These are phyloP conservation scores for Fistularia tabacaria DNA, from an alignment of 2,797 vertebrate genomes.

Conservation along the genomic window DNA sequence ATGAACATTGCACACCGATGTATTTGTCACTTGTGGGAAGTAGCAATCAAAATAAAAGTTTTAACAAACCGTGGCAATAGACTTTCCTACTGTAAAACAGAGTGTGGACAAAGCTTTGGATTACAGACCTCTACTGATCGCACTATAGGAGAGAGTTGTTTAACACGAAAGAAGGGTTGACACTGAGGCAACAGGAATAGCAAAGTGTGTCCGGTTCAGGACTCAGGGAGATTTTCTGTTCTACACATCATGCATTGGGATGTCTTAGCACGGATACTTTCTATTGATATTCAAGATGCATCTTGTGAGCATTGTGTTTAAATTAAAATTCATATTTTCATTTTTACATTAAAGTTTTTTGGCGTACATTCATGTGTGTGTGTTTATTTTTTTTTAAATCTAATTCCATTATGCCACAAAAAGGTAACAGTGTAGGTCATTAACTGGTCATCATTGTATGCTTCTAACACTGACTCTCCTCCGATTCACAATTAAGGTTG, in stretches of 20 bases:
- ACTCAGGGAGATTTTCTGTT: conserved; percentile 17
- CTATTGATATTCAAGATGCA: conserved; percentile 21
- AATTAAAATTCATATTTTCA: too few species aligned
- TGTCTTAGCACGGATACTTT: not conserved
- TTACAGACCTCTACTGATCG: conserved; percentile 27
- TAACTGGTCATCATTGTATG: not conserved
- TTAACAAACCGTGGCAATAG: conserved; percentile 21
- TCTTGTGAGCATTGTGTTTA: conserved; percentile 6
- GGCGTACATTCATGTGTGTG: conserved; percentile 10
- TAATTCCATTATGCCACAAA: not conserved
- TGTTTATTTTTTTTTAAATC: not conserved
- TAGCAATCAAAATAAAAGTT: conserved; percentile 15
- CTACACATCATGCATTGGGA: conserved; percentile 28
- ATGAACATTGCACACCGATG: conserved; percentile 41
- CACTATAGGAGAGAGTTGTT: conserved; percentile 26
- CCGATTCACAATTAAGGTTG: too few species aligned
- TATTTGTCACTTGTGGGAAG: conserved; percentile 25
- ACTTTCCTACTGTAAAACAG: conserved; percentile 16
- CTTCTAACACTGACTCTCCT: too few species aligned
- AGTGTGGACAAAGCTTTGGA: conserved; percentile 23
- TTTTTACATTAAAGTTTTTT: too few species aligned
- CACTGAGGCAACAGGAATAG: conserved; percentile 8
- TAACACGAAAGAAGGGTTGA: conserved; percentile 39
- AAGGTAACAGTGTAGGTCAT: not conserved
- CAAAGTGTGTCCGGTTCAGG: not conserved